Evolutionary conservation across 2,113 vertebrate species (phyloP).

Genomic region (Muntiacus muntjak): DNA sequence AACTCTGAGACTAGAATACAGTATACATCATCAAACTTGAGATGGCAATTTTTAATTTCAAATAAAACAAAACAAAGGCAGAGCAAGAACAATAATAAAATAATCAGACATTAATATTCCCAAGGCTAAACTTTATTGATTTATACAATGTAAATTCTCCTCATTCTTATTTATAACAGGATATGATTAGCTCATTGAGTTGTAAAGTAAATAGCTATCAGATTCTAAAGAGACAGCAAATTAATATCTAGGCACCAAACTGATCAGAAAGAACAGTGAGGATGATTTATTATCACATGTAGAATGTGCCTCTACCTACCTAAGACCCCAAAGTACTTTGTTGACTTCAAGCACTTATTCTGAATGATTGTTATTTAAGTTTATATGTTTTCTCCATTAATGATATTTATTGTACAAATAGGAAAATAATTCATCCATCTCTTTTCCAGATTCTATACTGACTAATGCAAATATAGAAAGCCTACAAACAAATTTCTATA

Average conservation of each 20-base stretch:
- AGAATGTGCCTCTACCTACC: background rate
- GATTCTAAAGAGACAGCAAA: background rate
- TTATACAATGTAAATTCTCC: background rate
- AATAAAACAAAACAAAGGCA: background rate
- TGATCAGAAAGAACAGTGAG: background rate
- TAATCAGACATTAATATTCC: background rate
- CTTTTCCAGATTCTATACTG: background rate
- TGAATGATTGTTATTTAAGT: background rate
- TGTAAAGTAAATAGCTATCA: background rate
- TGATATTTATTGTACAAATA: background rate
- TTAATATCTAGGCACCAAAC: background rate
- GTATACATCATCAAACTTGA: background rate
- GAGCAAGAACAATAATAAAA: background rate
- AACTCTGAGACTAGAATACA: background rate
- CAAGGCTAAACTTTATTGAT: background rate
- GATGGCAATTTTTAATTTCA: background rate
- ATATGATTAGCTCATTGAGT: background rate
- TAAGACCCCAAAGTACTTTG: background rate
- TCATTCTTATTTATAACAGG: background rate
- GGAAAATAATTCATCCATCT: background rate
- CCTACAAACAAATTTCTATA: background rate
- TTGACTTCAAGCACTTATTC: background rate
- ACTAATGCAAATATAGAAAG: background rate
- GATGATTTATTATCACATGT: background rate
- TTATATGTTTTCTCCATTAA: background rate